phyloP scores from a whole-genome alignment of 2,888 invertebrate genomes.

The Trachelus tabidus region DNA sequence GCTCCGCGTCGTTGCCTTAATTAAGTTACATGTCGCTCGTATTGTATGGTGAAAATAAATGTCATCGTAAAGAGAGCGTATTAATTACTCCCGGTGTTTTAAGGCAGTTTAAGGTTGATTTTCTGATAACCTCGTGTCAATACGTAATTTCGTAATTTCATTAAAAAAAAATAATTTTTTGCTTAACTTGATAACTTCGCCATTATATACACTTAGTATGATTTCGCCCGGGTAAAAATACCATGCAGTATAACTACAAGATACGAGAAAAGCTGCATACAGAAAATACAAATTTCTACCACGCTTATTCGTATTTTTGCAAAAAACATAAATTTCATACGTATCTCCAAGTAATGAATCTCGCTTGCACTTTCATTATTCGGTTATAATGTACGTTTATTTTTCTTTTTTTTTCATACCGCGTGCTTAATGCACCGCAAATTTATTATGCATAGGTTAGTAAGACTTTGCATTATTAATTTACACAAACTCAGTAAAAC shows the following conservation, averaged over 20 bases:
- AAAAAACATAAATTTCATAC: conserved; percentile 19
- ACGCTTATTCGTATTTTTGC: conserved; percentile 8
- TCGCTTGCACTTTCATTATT: conserved; percentile 22
- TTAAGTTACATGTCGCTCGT: conserved; percentile 64
- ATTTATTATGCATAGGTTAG: conserved; percentile 29
- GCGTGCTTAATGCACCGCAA: not conserved
- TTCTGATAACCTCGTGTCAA: not conserved
- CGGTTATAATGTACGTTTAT: conserved; percentile 22
- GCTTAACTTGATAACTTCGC: not conserved
- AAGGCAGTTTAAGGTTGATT: not conserved
- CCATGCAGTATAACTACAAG: not conserved
- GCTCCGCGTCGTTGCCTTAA: conserved; percentile 65
- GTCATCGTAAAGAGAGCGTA: conserved; percentile 56
- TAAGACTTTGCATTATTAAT: conserved; percentile 18
- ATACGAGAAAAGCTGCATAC: not conserved
- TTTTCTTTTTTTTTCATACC: conserved; percentile 19
- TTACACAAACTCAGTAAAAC: conserved; percentile 22
- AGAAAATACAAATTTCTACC: not conserved
- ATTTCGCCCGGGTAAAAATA: not conserved
- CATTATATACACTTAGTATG: not conserved
- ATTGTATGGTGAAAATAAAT: conserved; percentile 60
- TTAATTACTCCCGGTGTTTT: conserved; percentile 60
- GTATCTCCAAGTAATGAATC: conserved; percentile 23
- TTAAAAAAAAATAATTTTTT: not conserved
- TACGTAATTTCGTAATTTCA: too few relatives aligned